Evolutionary conservation across 2,888 invertebrate species (phyloP).

Genomic region (Tiliacea aurago): DNA sequence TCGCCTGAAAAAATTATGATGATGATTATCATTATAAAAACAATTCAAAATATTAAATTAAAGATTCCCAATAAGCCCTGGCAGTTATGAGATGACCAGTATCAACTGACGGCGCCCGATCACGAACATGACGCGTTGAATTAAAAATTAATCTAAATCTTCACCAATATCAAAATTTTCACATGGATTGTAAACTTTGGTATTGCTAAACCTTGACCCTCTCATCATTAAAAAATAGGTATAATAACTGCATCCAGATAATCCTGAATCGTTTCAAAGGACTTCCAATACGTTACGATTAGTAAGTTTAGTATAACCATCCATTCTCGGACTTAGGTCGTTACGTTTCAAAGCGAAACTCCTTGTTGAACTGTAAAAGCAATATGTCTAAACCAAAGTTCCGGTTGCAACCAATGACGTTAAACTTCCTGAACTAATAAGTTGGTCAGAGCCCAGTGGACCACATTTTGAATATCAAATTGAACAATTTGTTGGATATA

Average conservation of each 20-base stretch:
- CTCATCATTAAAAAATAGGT: not conserved
- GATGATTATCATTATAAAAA: no score
- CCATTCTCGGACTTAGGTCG: not conserved
- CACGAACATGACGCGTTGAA: no score
- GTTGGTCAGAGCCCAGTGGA: slow-evolving; percentile 30
- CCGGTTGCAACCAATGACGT: slow-evolving; percentile 40
- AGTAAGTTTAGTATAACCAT: not conserved
- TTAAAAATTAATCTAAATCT: not conserved
- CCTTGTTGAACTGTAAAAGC: slow-evolving; percentile 31
- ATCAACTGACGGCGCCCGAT: no score
- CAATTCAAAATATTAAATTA: no score
- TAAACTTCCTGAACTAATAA: slow-evolving; percentile 52
- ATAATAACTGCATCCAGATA: no score
- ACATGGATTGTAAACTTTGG: no score
- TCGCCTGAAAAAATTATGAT: no score
- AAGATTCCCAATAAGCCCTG: no score
- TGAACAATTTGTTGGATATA: slow-evolving; percentile 25
- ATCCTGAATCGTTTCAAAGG: not conserved
- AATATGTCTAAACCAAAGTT: slow-evolving; percentile 47
- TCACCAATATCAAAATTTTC: not conserved
- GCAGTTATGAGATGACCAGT: no score
- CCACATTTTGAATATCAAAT: slow-evolving; percentile 37
- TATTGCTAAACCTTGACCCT: no score
- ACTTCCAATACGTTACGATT: slow-evolving; percentile 1
- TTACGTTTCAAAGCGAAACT: slow-evolving; percentile 24